Percentiles rank a stretch among this genome's conserved stretches.
These are phyloP conservation scores for Megathymus violae DNA, from an alignment of 1,140 invertebrate species.

Conservation along the genomic window DNA sequence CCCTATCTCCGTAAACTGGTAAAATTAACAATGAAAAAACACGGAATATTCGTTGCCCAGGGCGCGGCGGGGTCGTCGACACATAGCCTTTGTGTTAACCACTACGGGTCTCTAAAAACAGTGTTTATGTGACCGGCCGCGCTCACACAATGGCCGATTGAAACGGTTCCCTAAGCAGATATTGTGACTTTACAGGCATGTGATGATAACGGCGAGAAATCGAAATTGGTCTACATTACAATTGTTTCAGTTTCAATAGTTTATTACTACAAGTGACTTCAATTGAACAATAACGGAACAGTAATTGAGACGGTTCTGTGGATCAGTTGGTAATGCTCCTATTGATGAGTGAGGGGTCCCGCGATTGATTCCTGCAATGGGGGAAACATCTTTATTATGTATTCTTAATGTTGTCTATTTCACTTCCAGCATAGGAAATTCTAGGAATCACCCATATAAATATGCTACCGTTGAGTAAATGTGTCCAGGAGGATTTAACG, in stretches of 20 bases:
- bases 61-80: slow-evolving; percentile 28
- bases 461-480: too few species aligned
- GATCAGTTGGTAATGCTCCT: too few species aligned
- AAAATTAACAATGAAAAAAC: slow-evolving; percentile 15
- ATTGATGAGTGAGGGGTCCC: too few species aligned
- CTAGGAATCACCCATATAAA: too few species aligned
- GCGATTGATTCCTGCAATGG: too few species aligned
- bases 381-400: too few species aligned
- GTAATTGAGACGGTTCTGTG: too few species aligned
- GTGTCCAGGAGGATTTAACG: too few species aligned
- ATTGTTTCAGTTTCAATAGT: neutral
- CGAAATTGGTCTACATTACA: neutral
- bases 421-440: too few species aligned
- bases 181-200: neutral
- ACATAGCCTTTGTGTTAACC: neutral
- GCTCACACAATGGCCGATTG: slow-evolving; percentile 30
- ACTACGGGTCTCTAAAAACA: slow-evolving; percentile 31
- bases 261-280: too few species aligned
- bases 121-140: slow-evolving; percentile 33
- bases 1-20: neutral
- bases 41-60: slow-evolving; percentile 4
- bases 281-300: too few species aligned
- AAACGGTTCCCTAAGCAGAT: slow-evolving; percentile 15
- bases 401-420: too few species aligned
- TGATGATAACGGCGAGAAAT: slow-evolving; percentile 10